A percentile compares a stretch with the other conserved stretches of the same genome.
Evolutionary conservation across 2,888 invertebrate species (phyloP).

Genomic region (Eumacrocentrus americanus): DNA sequence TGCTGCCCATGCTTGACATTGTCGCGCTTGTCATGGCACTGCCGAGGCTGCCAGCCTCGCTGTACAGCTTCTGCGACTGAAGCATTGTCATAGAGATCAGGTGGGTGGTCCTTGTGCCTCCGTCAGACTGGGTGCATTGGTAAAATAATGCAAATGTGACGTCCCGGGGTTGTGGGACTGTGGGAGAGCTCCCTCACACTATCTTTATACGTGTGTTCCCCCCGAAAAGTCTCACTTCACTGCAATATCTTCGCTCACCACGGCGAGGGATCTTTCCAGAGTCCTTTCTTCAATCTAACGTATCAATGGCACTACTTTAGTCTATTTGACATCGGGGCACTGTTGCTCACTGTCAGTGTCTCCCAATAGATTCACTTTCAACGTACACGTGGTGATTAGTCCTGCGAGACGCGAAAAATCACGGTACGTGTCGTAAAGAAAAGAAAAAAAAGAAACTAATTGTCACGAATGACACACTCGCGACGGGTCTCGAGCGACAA

Average conservation of each 20-base stretch:
- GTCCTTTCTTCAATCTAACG: background rate
- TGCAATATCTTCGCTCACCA: too few relatives aligned
- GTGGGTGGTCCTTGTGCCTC: slow-evolving; percentile 4
- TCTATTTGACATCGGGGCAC: slow-evolving; percentile 11
- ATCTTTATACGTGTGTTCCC: background rate
- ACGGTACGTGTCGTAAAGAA: background rate
- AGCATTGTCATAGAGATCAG: slow-evolving; percentile 58
- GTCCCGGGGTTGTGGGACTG: too few relatives aligned
- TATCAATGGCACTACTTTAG: background rate
- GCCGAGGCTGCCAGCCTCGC: slow-evolving; percentile 54
- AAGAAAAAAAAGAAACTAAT: background rate
- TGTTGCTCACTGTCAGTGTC: background rate
- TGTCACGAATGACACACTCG: slow-evolving; percentile 9
- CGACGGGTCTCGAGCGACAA: slow-evolving; percentile 13
- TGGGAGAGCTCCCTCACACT: too few relatives aligned
- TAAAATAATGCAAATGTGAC: background rate
- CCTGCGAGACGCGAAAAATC: too few relatives aligned
- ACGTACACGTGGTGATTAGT: background rate
- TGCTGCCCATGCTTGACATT: slow-evolving; percentile 61
- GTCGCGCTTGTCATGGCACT: slow-evolving; percentile 56
- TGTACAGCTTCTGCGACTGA: slow-evolving; percentile 59
- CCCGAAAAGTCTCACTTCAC: too few relatives aligned
- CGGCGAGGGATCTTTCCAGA: too few relatives aligned
- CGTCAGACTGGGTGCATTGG: slow-evolving; percentile 49
- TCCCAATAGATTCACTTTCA: slow-evolving; percentile 16